A percentile compares a stretch with the other conserved stretches of the same genome.
phyloP scores from a whole-genome alignment of 2,888 invertebrate species.

The Cantharis lateralis region DNA sequence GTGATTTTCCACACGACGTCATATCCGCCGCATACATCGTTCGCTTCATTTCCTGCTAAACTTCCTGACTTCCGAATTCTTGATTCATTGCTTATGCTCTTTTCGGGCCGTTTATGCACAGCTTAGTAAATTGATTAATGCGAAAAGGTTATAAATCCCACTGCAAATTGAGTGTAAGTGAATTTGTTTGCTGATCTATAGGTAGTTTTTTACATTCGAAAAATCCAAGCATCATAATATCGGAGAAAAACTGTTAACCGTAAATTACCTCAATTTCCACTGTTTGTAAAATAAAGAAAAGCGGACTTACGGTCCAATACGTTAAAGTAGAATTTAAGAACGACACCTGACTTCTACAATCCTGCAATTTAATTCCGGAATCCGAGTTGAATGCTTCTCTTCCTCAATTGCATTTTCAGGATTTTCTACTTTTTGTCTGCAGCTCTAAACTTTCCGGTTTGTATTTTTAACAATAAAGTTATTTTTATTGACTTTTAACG shows the following conservation, averaged over 20 bases:
- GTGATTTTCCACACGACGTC: slow-evolving; percentile 31
- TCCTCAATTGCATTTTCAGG: slow-evolving; percentile 20
- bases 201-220: neutral
- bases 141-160: neutral
- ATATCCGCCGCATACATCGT: slow-evolving; percentile 32
- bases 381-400: slow-evolving; percentile 18
- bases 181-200: neutral
- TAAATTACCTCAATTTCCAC: neutral
- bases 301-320: neutral
- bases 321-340: slow-evolving; percentile 3
- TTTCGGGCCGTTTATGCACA: slow-evolving; percentile 17
- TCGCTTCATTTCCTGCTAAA: slow-evolving; percentile 31
- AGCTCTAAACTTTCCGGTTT: neutral
- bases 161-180: slow-evolving; percentile 1
- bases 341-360: slow-evolving; percentile 15
- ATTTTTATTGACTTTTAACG: neutral
- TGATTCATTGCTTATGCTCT: slow-evolving; percentile 28
- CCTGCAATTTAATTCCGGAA: slow-evolving; percentile 21
- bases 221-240: neutral
- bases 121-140: slow-evolving; percentile 22
- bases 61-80: slow-evolving; percentile 20
- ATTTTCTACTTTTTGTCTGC: slow-evolving; percentile 15
- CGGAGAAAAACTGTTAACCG: neutral
- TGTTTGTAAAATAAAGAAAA: slow-evolving; percentile 2
- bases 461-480: neutral